A percentile compares a stretch with the other conserved stretches of the same genome.
Evolutionary conservation across 2,797 vertebrate genomes (phyloP).

Genomic region (Loris lydekkerianus): DNA sequence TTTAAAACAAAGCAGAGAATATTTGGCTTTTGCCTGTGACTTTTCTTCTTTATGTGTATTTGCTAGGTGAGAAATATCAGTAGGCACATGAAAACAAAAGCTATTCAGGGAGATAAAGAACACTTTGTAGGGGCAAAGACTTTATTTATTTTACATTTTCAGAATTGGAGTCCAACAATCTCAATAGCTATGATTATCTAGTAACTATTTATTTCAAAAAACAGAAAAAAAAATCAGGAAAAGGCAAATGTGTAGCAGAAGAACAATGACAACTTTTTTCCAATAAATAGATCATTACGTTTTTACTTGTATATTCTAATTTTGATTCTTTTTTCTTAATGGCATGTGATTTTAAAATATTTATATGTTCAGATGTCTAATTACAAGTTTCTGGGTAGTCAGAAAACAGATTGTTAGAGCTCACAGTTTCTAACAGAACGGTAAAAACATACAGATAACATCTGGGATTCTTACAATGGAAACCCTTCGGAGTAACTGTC

Average conservation of each 20-base stretch:
- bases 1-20: neutral
- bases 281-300: neutral
- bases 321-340: neutral
- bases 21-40: neutral
- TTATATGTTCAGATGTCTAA: neutral
- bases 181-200: neutral
- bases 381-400: neutral
- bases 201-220: neutral
- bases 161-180: neutral
- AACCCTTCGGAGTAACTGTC: neutral
- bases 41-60: conserved; percentile 13
- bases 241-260: neutral
- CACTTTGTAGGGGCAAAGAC: accelerated
- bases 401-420: neutral
- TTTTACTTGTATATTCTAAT: neutral
- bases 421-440: neutral
- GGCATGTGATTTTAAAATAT: neutral
- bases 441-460: accelerated
- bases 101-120: neutral
- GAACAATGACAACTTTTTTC: neutral
- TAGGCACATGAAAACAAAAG: neutral
- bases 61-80: neutral
- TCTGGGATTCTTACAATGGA: neutral
- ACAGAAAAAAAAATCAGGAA: neutral
- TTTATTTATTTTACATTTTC: neutral